Base-by-base conservation (phyloP, 1,140 invertebrate species). In the Hypothenemus hampei region DNA sequence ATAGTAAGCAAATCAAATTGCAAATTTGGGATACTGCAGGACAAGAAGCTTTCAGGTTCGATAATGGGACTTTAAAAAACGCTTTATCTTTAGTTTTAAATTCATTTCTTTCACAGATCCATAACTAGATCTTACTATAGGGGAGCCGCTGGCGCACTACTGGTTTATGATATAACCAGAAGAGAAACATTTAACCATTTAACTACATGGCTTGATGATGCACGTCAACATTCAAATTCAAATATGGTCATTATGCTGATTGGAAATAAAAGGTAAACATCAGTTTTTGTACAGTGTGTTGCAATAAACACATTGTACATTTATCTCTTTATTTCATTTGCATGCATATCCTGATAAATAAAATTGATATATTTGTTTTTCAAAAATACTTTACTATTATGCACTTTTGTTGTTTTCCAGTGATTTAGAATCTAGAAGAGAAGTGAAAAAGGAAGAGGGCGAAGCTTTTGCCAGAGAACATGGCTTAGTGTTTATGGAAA, bases 161-260 rank as follows among this genome's bases (percentile, higher is more conserved):
- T 99, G 53, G 97, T 99, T 13, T 99, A 99, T 72, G 96, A 99
- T 70, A 98, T 99, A 65, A 98, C 97, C 47, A 82, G 97, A 72
- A 83, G 97, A 64, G 97, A 99, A 73, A 99, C 97, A 31, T 99
- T 99, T 70, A 98, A 98, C 75, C 97, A 99, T 75, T 76, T 99
- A 65, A 98, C 96, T 37, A 98, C 94, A 41, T 99, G 97, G 97
- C 77, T 99, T 47, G 97, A 99, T 74, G 97, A 99, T 82, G 97
- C 97, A 8, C 82, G 97, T 59, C 97, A 99, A 77, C 96, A 99
- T 80, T 98, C 96, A 62, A 99, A 98, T 78, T 98, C 95, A 2
- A 99, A 99, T 71, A 99, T 99, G 97, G 96, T 98, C 33, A 96
- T 96, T 61, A 96, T 96, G 92, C 78, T 96, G 26, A 95, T 96